Conservation (phyloP, 2,888 invertebrate species). For the Timandra comae region DNA sequence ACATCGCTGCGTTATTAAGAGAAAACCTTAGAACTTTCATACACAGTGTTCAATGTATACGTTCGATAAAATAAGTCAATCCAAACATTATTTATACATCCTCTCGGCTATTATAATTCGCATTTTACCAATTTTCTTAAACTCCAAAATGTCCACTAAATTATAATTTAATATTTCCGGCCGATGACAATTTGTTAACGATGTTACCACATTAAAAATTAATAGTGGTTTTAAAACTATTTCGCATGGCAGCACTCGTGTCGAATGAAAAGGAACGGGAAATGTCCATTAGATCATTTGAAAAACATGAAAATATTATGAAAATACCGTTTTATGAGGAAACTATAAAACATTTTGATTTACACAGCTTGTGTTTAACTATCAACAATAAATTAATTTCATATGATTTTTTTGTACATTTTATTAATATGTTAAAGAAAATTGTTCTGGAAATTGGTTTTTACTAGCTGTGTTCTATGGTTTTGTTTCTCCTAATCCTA, state of each 20-base stretch:
- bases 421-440: too few relatives aligned
- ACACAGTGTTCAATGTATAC: too few relatives aligned
- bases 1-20: too few relatives aligned
- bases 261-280: slow-evolving; percentile 62
- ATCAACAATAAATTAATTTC: too few relatives aligned
- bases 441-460: too few relatives aligned
- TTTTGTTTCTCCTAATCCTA: too few relatives aligned
- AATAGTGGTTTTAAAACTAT: slow-evolving; percentile 67
- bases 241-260: slow-evolving; percentile 62
- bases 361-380: slow-evolving; percentile 26
- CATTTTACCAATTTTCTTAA: slow-evolving; percentile 68
- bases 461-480: too few relatives aligned
- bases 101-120: slow-evolving; percentile 52
- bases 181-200: slow-evolving; percentile 53
- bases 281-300: slow-evolving; percentile 61
- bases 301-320: slow-evolving; percentile 52
- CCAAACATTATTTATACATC: slow-evolving; percentile 65
- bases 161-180: slow-evolving; percentile 73
- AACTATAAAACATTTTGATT: slow-evolving; percentile 58
- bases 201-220: slow-evolving; percentile 69
- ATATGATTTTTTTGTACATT: too few relatives aligned
- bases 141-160: slow-evolving; percentile 65
- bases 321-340: slow-evolving; percentile 53
- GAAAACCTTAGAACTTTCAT: too few relatives aligned
- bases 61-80: slow-evolving; percentile 24